phyloP scores from a whole-genome alignment of 2,797 vertebrate species.

The Trachurus trachurus region DNA sequence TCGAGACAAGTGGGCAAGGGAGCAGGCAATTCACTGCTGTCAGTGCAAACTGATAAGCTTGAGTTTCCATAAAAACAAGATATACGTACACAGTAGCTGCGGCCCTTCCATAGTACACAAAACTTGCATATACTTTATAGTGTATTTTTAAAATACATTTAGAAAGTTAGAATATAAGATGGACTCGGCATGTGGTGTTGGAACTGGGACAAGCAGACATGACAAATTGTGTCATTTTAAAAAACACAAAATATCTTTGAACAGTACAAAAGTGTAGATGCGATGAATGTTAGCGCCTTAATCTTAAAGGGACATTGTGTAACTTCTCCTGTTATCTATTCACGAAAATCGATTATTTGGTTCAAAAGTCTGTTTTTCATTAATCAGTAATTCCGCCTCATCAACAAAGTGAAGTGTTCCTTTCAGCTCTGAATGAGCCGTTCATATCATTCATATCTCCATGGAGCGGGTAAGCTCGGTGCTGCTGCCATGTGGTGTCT shows the following conservation, averaged over 20 bases:
- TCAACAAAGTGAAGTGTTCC: too few species aligned
- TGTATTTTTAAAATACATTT: background rate
- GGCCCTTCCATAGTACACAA: background rate
- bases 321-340: too few species aligned
- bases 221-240: background rate
- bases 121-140: background rate
- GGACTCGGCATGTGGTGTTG: too few species aligned
- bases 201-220: background rate
- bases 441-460: too few species aligned
- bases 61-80: background rate
- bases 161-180: background rate
- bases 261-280: background rate
- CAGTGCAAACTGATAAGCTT: constrained; percentile 3
- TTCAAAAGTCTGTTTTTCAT: background rate
- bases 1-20: background rate
- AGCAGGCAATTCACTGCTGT: background rate
- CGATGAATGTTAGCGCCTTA: background rate
- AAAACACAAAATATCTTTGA: background rate
- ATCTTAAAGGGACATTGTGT: too few species aligned
- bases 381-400: too few species aligned
- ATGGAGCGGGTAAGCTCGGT: too few species aligned
- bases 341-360: too few species aligned
- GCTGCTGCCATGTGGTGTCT: too few species aligned
- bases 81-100: background rate
- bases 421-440: too few species aligned